Evolutionary conservation across 1,140 invertebrate species (phyloP).

Genomic region (Pinna nobilis): DNA sequence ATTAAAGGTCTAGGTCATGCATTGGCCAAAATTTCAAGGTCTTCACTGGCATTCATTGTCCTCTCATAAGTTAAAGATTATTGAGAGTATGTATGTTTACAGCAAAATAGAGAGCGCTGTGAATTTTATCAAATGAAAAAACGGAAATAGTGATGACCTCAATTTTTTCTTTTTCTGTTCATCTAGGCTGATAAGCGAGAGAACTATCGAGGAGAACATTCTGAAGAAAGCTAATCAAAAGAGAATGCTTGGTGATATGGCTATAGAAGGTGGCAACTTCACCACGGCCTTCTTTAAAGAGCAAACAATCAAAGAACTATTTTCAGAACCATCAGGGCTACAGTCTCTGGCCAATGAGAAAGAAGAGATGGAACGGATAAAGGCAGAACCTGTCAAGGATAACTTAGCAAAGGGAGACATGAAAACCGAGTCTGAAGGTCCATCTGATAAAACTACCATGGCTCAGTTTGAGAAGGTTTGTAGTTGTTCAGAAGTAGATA

Average conservation of each 20-base stretch:
- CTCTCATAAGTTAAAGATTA: too few relatives aligned
- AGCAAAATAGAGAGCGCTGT: too few relatives aligned
- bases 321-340: slow-evolving; percentile 80
- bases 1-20: too few relatives aligned
- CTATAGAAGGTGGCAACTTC: slow-evolving; percentile 99
- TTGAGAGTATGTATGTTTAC: too few relatives aligned
- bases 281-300: slow-evolving; percentile 98
- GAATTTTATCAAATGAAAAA: too few relatives aligned
- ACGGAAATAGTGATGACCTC: not conserved
- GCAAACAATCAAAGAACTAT: slow-evolving; percentile 94
- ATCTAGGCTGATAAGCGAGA: slow-evolving; percentile 93
- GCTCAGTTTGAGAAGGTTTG: slow-evolving; percentile 73
- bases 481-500: not conserved
- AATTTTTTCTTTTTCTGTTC: not conserved
- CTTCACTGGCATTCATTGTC: too few relatives aligned
- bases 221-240: slow-evolving; percentile 99
- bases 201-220: slow-evolving; percentile 99
- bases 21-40: too few relatives aligned
- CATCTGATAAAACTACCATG: slow-evolving; percentile 44
- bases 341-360: slow-evolving; percentile 81
- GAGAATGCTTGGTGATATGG: slow-evolving; percentile 94
- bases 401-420: slow-evolving; percentile 42
- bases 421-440: slow-evolving; percentile 40
- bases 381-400: slow-evolving; percentile 33
- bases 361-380: slow-evolving; percentile 75